Evolutionary conservation across 2,113 vertebrate species (phyloP), one percentile per base, ranked within the genome.

Genomic region (Gallinago jamesoni): DNA sequence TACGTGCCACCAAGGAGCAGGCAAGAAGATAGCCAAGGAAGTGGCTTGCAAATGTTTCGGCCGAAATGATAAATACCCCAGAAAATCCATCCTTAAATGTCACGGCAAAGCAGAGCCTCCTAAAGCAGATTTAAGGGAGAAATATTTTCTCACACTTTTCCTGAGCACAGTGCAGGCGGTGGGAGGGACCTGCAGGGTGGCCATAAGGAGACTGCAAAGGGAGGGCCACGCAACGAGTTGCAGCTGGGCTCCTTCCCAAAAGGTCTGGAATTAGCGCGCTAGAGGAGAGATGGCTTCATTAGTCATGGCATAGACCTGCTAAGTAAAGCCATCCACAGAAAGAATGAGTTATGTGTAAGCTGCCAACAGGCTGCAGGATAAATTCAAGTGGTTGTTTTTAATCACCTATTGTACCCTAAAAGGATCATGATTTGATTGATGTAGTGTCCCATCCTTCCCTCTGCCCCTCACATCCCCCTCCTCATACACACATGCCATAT

Each of bases 141-240:
- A 92, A 4, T 67, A 67, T 76, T 96, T 96, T 94, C 95, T 94
- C 94, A 95, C 95, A 76, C 84, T 87, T 76, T 20, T 84, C 41
- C 59, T 0, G 1, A 94, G 84, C 47, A 6, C 48, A 47, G 88
- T 24, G 18, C 67, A 74, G 83, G 79, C 90, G 27, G 94, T 91
- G 81, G 91, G 96, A 96, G 95, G 96, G 94, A 95, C 66, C 77
- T 73, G 84, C 87, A 25, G 95, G 94, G 77, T 96, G 94, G 91
- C 89, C 87, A 73, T 84, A 85, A 87, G 96, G 84, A 96, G 73
- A 39, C 87, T 75, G 81, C 3, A 8, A 92, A 41, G 95, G 93
- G 87, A 94, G 93, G 73, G 47, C 60, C 21, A 1, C 8, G 83
- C 80, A 37, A 52, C 0, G 33, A 91, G 79, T 83, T 55, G 91